phyloP scores from a whole-genome alignment of 92 coral and sea anemone species.

The Porites lobata region DNA sequence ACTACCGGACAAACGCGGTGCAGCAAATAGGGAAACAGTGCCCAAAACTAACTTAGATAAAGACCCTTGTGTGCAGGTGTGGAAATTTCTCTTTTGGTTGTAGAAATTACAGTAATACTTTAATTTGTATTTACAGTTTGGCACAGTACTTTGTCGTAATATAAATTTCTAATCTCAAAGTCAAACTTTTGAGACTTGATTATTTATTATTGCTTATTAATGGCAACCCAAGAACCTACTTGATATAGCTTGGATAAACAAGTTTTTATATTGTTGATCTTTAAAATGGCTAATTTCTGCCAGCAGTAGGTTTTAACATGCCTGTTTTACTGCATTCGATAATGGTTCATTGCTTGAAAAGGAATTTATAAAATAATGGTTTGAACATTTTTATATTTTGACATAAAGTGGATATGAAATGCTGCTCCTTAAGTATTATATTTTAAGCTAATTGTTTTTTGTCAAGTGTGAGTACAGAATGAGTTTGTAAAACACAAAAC shows the following conservation, averaged over 20 bases:
- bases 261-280: not conserved
- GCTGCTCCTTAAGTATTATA: not conserved
- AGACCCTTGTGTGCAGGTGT: slow-evolving; percentile 1
- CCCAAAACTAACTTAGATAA: not conserved
- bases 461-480: not conserved
- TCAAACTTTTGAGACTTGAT: not conserved
- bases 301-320: not conserved
- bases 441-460: not conserved
- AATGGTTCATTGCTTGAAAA: not conserved
- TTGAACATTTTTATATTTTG: not conserved
- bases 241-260: not conserved
- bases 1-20: not conserved
- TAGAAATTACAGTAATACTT: not conserved
- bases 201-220: not conserved
- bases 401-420: not conserved
- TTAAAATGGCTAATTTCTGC: not conserved
- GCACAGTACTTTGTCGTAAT: not conserved
- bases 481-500: not conserved
- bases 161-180: too few species aligned
- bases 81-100: not conserved
- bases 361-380: not conserved
- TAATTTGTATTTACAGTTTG: not conserved
- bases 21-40: not conserved
- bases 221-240: not conserved
- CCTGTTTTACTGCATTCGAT: not conserved